A percentile compares a stretch with the other conserved stretches of the same genome.
phyloP scores from a whole-genome alignment of 2,888 invertebrate genomes.

The Dascillus cervinus region DNA sequence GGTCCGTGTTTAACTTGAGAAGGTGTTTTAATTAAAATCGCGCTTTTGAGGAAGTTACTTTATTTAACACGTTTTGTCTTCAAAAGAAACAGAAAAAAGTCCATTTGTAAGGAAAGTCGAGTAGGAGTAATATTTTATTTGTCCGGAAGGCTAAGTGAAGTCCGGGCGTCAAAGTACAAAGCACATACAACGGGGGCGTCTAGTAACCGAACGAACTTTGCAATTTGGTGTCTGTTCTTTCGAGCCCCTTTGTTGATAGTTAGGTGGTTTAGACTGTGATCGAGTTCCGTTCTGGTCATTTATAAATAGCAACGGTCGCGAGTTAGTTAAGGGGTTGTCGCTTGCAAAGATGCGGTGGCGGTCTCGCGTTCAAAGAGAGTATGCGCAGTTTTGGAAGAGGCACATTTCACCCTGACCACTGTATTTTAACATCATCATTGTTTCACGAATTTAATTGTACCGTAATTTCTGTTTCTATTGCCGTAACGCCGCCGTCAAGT shows the following conservation, averaged over 20 bases:
- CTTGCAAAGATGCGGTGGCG: conserved; percentile 30
- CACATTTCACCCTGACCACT: no score
- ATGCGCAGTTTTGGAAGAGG: conserved; percentile 21
- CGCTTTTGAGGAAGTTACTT: no score
- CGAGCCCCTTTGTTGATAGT: conserved; percentile 24
- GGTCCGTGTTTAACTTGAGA: no score
- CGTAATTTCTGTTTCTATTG: no score
- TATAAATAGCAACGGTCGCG: conserved; percentile 20
- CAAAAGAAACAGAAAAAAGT: no score
- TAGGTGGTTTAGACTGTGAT: conserved; percentile 27
- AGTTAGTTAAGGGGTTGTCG: conserved; percentile 25
- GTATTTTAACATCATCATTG: conserved; percentile 26
- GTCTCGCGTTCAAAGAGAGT: conserved; percentile 15
- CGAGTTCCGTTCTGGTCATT: conserved; percentile 12
- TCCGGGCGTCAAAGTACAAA: conserved; percentile 11
- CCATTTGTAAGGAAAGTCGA: no score
- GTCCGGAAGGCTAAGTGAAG: conserved; percentile 9
- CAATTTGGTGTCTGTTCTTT: conserved; percentile 32
- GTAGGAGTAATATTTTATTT: no score
- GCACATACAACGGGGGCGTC: conserved; percentile 9
- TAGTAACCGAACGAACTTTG: conserved; percentile 27
- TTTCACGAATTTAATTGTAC: conserved; percentile 18
- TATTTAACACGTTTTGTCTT: no score
- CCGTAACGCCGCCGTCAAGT: no score
- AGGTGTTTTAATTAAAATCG: no score